Evolutionary conservation across 2,113 vertebrate species (phyloP).

Genomic region (Protobothrops mucrosquamatus): DNA sequence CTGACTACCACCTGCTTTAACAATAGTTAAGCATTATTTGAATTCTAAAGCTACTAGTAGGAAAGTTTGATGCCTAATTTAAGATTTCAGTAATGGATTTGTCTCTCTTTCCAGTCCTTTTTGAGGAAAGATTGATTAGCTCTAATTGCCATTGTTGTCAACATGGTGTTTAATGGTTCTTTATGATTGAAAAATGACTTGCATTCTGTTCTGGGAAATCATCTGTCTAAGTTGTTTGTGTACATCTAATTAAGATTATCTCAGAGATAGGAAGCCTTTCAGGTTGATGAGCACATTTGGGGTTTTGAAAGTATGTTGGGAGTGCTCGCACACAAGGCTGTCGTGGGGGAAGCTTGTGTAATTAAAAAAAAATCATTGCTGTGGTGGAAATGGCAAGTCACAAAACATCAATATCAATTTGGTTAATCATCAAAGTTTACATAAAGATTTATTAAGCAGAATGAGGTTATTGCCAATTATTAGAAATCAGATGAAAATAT

Average conservation of each 20-base stretch:
- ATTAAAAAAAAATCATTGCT: neutral
- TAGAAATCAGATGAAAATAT: neutral
- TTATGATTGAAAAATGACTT: neutral
- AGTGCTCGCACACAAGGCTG: neutral
- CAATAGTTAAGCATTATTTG: neutral
- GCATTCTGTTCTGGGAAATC: neutral
- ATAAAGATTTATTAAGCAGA: neutral
- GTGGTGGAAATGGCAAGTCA: neutral
- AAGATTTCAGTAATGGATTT: neutral
- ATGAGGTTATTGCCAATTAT: neutral
- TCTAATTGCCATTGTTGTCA: neutral
- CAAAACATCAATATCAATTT: neutral
- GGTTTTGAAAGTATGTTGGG: neutral
- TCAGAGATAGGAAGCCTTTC: neutral
- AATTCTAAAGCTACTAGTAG: neutral
- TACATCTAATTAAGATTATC: neutral
- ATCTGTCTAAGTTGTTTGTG: neutral
- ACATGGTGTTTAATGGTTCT: neutral
- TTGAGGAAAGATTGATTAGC: neutral
- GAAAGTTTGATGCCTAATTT: neutral
- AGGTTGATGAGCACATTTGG: neutral
- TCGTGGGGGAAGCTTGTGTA: neutral
- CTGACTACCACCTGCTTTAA: neutral
- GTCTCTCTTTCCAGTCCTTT: neutral
- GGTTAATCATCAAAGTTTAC: slow-evolving; percentile 4